Evolutionary conservation across 2,888 invertebrate species (phyloP).

Genomic region (Eurytoma californica): DNA sequence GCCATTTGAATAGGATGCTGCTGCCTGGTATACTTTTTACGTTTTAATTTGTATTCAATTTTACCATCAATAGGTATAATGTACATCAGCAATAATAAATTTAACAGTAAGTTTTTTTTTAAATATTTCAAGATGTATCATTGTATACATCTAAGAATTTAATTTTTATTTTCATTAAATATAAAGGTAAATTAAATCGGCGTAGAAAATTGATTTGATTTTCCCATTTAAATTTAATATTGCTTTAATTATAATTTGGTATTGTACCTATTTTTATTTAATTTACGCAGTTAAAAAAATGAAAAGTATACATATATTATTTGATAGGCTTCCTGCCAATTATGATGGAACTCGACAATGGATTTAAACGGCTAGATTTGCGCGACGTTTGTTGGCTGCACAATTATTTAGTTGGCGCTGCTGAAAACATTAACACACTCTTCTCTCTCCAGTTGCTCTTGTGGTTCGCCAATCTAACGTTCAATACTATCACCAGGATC

Average conservation of each 20-base stretch:
- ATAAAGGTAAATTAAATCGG: no score
- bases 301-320: background rate
- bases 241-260: no score
- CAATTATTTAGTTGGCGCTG: conserved; percentile 59
- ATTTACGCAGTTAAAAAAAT: background rate
- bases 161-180: no score
- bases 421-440: conserved; percentile 61
- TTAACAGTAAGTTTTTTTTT: no score
- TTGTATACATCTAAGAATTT: no score
- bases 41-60: no score
- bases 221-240: background rate
- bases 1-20: conserved; percentile 18
- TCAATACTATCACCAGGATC: conserved; percentile 62
- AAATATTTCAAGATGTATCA: no score
- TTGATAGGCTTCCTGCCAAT: background rate
- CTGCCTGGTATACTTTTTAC: background rate
- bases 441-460: conserved; percentile 61
- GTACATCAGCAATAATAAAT: no score
- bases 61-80: no score
- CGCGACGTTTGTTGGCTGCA: conserved; percentile 64
- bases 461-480: conserved; percentile 61
- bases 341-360: background rate
- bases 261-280: no score
- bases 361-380: conserved; percentile 5
- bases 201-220: no score